Evolutionary conservation across 1,140 invertebrate genomes (phyloP), one percentile per base, ranked within the genome.

Genomic region (Popillia japonica): DNA sequence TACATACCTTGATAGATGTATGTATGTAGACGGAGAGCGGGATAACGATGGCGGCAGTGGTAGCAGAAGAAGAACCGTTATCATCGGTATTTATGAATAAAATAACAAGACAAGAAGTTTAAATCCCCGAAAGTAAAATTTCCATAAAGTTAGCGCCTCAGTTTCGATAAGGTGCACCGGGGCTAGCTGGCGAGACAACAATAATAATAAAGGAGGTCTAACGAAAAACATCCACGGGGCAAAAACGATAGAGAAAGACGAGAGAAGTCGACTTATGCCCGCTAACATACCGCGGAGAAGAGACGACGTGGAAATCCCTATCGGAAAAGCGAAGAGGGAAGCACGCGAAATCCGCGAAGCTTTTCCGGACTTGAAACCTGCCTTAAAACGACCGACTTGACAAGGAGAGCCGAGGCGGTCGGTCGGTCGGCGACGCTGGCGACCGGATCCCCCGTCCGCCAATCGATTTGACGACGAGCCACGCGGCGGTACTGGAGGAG

Each of bases 21-120:
- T n/a, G n/a, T n/a, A n/a, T n/a, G 20, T 2, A n/a, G 7, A 20
- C 75, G 27, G 23, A 59, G n/a, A 17, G 3, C 22, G 20, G n/a
- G 27, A 59, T 17, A 14, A 22, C n/a, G 27, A 10, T 3, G 11
- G 34, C 3, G 14, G n/a, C 11, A 40, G 78, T 80, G 74, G 55
- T 76, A 76, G 77, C 55, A 77, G 78, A 75, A 78, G 76, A 80
- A 79, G 75, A 77, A 79, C 75, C 76, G 72, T 55, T 55, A 55
- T 55, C 48, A 17, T 55, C 48, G 48, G 48, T 55, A 55, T 55
- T 55, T 55, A 55, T 55, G 48, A n/a, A n/a, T 55, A 55, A 55
- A 55, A 55, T 55, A 55, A 55, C 14, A 17, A 55, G 48, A 55
- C 48, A 55, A 17, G 48, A 55, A 17, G 48, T 55, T 55, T 17